Evolutionary conservation across 2,113 vertebrate species (phyloP).

Genomic region (Rhinogobius similis): DNA sequence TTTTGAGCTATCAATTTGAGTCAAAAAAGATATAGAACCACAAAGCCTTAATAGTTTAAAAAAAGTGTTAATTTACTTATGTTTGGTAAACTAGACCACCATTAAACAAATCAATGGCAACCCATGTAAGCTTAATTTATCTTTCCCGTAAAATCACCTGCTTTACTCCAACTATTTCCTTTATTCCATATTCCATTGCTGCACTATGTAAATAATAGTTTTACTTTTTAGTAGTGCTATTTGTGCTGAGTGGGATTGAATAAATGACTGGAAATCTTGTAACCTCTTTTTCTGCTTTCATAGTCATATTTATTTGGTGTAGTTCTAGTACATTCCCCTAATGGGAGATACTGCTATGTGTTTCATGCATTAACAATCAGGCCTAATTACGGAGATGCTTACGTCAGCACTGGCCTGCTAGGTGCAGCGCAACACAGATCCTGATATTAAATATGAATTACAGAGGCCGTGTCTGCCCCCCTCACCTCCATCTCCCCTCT

Average conservation of each 20-base stretch:
- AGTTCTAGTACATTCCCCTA: neutral
- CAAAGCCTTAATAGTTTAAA: too few species aligned
- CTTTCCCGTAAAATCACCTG: neutral
- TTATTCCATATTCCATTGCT: too few species aligned
- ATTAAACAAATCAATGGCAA: neutral
- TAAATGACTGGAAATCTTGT: neutral
- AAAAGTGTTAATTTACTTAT: too few species aligned
- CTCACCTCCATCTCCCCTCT: slow-evolving; percentile 32
- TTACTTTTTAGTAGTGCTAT: neutral
- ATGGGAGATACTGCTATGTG: slow-evolving; percentile 26
- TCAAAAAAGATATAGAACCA: too few species aligned
- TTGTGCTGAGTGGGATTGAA: neutral
- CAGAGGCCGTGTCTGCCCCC: slow-evolving; percentile 46
- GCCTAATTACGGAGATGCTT: slow-evolving; percentile 56
- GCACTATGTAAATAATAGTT: too few species aligned
- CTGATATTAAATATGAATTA: slow-evolving; percentile 73
- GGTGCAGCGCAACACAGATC: slow-evolving; percentile 64
- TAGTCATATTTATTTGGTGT: neutral
- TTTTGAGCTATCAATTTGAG: too few species aligned
- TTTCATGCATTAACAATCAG: slow-evolving; percentile 63
- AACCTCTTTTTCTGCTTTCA: neutral
- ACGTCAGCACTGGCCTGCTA: slow-evolving; percentile 53
- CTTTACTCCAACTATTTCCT: too few species aligned
- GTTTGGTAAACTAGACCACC: too few species aligned
- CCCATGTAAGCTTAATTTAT: neutral